A percentile compares a stretch with the other conserved stretches of the same genome.
These are phyloP conservation scores for Mirounga angustirostris DNA, from an alignment of 2,113 vertebrate species.

Conservation along the genomic window DNA sequence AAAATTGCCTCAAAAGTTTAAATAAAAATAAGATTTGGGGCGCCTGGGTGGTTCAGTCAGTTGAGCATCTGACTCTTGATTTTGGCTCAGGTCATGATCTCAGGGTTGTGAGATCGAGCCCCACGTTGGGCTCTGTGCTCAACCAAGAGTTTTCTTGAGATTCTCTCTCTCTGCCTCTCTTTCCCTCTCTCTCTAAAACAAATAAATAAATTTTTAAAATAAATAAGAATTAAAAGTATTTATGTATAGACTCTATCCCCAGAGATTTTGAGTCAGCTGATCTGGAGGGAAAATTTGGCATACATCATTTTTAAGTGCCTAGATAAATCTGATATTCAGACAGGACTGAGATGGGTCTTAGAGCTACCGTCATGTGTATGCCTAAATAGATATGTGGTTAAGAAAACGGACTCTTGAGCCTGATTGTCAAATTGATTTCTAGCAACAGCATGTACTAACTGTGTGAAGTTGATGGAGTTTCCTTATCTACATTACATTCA, in stretches of 20 bases:
- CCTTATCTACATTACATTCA: neutral
- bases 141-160: no score
- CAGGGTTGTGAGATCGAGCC: no score
- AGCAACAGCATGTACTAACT: neutral
- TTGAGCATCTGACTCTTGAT: neutral
- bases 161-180: no score
- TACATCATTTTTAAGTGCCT: neutral
- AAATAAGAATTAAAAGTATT: neutral
- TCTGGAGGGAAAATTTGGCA: neutral
- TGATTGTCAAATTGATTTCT: neutral
- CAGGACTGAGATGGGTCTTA: neutral
- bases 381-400: neutral
- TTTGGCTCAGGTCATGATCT: no score
- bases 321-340: neutral
- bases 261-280: neutral
- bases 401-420: neutral
- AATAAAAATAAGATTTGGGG: neutral
- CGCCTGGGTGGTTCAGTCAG: neutral
- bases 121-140: no score
- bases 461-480: neutral
- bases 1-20: neutral
- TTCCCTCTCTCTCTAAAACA: no score
- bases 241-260: neutral
- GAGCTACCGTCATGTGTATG: neutral
- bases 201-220: neutral